Evolutionary conservation across 2,888 invertebrate genomes (phyloP).

Genomic region (Idaea biselata): DNA sequence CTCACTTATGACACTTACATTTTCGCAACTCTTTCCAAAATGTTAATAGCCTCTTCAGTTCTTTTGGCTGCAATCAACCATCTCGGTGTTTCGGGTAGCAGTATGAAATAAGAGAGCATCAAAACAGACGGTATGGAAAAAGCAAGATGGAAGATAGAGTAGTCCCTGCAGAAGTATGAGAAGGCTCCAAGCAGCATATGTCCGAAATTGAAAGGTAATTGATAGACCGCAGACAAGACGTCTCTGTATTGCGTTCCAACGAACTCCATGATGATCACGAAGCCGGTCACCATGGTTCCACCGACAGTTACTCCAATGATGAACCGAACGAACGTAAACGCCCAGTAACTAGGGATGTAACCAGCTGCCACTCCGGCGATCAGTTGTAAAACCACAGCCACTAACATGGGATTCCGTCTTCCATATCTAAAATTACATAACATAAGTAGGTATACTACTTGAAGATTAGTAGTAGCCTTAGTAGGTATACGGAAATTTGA

Average conservation of each 20-base stretch:
- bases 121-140: slow-evolving; percentile 81
- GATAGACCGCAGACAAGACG: slow-evolving; percentile 82
- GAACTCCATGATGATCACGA: slow-evolving; percentile 84
- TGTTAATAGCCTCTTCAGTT: slow-evolving; percentile 82
- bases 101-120: slow-evolving; percentile 83
- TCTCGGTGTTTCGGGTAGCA: slow-evolving; percentile 89
- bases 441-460: no score
- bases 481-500: no score
- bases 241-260: slow-evolving; percentile 81
- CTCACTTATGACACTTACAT: slow-evolving; percentile 47
- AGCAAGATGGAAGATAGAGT: slow-evolving; percentile 83
- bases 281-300: slow-evolving; percentile 88
- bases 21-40: slow-evolving; percentile 84
- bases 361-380: slow-evolving; percentile 85
- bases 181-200: slow-evolving; percentile 83
- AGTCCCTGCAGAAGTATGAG: slow-evolving; percentile 83
- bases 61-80: slow-evolving; percentile 88
- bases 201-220: slow-evolving; percentile 85
- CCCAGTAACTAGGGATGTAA: slow-evolving; percentile 81
- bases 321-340: slow-evolving; percentile 85
- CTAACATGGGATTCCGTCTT: slow-evolving; percentile 85
- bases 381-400: slow-evolving; percentile 86
- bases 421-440: slow-evolving; percentile 82
- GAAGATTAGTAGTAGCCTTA: no score
- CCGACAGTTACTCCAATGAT: slow-evolving; percentile 88